phyloP scores from a whole-genome alignment of 2,113 vertebrate species.

The Nothocercus julius region DNA sequence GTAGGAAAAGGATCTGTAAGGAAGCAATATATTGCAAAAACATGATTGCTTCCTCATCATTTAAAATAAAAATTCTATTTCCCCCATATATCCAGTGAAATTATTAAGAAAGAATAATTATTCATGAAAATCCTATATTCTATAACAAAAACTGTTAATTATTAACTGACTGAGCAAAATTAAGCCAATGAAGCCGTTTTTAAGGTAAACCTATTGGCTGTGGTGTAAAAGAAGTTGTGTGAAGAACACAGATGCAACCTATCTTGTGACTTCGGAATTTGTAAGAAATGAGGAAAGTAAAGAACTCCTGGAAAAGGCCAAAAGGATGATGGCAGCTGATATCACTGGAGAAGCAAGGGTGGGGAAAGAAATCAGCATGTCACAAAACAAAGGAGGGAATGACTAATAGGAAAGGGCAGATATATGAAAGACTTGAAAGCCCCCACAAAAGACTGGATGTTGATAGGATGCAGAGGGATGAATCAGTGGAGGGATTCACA shows the following conservation, averaged over 20 bases:
- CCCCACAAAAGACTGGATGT: background rate
- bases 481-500: background rate
- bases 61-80: background rate
- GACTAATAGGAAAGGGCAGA: conserved; percentile 2
- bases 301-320: background rate
- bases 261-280: background rate
- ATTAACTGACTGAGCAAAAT: background rate
- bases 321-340: background rate
- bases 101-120: background rate
- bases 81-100: background rate
- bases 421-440: background rate
- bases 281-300: background rate
- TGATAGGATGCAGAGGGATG: conserved; percentile 10
- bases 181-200: conserved; percentile 5
- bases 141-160: background rate
- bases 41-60: background rate
- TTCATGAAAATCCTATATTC: background rate
- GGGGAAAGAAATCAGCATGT: conserved; percentile 14
- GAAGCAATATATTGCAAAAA: background rate
- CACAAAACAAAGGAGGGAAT: conserved; percentile 29
- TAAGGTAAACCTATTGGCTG: background rate
- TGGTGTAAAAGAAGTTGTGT: background rate
- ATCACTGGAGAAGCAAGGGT: background rate
- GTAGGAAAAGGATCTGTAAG: background rate
- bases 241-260: background rate